Evolutionary conservation across 2,797 vertebrate species (phyloP), one percentile per base, ranked within the genome.

Genomic region (Acanthornis magna): DNA sequence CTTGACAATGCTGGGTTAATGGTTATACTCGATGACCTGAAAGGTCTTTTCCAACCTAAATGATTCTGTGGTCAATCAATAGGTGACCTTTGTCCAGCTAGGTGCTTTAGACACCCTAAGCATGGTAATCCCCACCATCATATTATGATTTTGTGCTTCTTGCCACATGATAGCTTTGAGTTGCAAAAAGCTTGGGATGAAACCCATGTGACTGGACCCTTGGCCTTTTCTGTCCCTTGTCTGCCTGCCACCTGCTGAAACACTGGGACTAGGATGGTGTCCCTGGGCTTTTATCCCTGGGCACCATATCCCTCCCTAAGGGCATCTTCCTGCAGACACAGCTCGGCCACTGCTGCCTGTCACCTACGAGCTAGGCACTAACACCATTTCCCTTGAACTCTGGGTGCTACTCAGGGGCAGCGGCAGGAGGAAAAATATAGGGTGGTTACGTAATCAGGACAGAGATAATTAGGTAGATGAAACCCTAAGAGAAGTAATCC

Each of bases 381-480:
- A 42, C 77, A 91, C 11, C 8, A 8, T 86, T 78, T 79, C 75
- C 73, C 90, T 80, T 85, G 80, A 80, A 74, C 84, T 48, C 55
- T 18, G 55, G 53, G 55, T 32, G 42, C n/a, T 45, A 65, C 92
- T 86, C 60, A 13, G 87, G 66, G 55, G 23, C 51, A 70, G 26
- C 2, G 11, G 78, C 53, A 65, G 85, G 54, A 97, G 93, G 93
- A 95, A 97, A 97, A 97, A 97, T 97, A 91, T 48, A 57, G 91
- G 80, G 85, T 88, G 95, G 95, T 97, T 97, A 97, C 23, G 3
- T 96, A 97, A 98, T 96, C 94, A 97, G 96, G 91, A 95, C 75
- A 97, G 97, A 97, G 97, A 97, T 97, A 97, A 98, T 98, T 97
- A 96, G 95, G 95, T 91, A 97, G 95, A 97, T 96, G 87, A 97